Percentiles rank a stretch among this genome's conserved stretches.
These are phyloP conservation scores for Invenusta paracnida DNA, from an alignment of 2,888 invertebrate genomes.

Conservation along the genomic window DNA sequence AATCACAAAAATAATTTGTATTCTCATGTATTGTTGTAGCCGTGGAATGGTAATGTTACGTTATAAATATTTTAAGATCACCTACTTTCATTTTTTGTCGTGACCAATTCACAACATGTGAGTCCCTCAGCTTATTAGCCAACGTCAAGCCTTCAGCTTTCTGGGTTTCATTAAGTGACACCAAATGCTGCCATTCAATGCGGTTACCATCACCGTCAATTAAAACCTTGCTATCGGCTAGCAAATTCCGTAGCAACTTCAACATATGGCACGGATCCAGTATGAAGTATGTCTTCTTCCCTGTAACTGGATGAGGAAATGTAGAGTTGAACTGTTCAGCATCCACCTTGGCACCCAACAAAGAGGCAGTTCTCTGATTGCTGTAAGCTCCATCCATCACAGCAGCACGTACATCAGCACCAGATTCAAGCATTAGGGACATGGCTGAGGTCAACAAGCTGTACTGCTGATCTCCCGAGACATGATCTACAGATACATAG, in stretches of 20 bases:
- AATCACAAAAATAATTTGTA: too few species aligned
- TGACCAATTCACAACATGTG: neutral
- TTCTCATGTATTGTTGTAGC: too few species aligned
- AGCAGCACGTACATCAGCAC: neutral
- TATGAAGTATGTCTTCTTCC: neutral
- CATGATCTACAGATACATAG: neutral
- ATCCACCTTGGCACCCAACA: neutral
- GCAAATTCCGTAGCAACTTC: neutral
- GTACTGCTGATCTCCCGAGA: neutral
- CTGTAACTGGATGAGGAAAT: neutral
- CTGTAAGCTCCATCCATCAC: neutral
- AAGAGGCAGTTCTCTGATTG: neutral
- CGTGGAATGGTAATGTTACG: too few species aligned
- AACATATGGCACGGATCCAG: neutral
- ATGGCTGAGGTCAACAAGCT: neutral
- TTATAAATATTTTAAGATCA: too few species aligned
- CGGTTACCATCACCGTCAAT: neutral
- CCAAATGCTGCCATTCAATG: neutral
- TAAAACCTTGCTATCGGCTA: neutral
- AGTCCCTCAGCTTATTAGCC: neutral
- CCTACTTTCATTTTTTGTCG: conserved; percentile 7
- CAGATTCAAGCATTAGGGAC: neutral
- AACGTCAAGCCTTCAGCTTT: neutral
- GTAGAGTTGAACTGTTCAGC: neutral
- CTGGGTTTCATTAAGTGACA: neutral